Evolutionary conservation across 1,140 invertebrate species (phyloP).

Genomic region (Tetraneura akinire): DNA sequence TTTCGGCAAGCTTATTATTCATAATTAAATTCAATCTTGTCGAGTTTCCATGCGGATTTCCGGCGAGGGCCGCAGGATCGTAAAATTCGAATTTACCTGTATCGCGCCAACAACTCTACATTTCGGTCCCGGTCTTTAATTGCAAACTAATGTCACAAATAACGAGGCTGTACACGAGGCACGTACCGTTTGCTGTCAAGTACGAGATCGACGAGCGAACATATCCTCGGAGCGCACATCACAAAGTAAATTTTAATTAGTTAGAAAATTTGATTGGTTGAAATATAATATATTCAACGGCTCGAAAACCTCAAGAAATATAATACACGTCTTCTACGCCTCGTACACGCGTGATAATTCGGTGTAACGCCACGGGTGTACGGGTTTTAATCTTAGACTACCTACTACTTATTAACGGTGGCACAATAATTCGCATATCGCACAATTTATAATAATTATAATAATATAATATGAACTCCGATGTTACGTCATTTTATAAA

Average conservation of each 20-base stretch:
- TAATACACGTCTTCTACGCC: background rate
- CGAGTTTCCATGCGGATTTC: conserved; percentile 56
- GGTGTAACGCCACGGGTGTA: too few relatives aligned
- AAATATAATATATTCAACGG: conserved; percentile 5
- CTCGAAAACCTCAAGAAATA: background rate
- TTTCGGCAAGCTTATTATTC: conserved; percentile 60
- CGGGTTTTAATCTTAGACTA: too few relatives aligned
- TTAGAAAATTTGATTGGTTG: background rate
- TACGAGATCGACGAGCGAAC: background rate
- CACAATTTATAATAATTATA: too few relatives aligned
- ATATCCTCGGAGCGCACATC: background rate
- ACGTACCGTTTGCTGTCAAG: background rate
- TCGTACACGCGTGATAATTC: too few relatives aligned
- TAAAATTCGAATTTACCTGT: conserved; percentile 35
- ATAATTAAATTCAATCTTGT: conserved; percentile 58
- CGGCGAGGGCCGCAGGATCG: background rate
- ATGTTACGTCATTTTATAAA: too few relatives aligned
- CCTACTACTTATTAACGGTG: too few relatives aligned
- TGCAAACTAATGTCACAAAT: conserved; percentile 35
- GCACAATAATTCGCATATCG: too few relatives aligned
- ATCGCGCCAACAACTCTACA: background rate
- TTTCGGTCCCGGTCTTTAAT: background rate
- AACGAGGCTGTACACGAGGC: background rate
- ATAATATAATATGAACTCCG: too few relatives aligned
- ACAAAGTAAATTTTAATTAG: conserved; percentile 31